Evolutionary conservation across 2,113 vertebrate genomes (phyloP).

Genomic region (Planiliza haematocheilus): DNA sequence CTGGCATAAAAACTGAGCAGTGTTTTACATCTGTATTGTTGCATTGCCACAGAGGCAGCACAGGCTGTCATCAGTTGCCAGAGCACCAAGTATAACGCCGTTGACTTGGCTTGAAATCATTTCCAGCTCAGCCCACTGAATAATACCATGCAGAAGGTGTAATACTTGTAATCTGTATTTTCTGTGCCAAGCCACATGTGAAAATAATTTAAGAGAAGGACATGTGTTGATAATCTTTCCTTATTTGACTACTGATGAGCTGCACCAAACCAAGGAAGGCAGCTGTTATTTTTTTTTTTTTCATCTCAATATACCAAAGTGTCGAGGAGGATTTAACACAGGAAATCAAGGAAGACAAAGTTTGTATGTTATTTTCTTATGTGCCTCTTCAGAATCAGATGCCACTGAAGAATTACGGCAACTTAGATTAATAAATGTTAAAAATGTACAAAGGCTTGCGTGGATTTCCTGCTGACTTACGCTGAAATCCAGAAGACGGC

Average conservation of each 20-base stretch:
- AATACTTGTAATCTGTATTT: slow-evolving; percentile 20
- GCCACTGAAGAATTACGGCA: too few species aligned
- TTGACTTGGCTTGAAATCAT: slow-evolving; percentile 32
- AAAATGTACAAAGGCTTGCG: too few species aligned
- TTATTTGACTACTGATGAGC: slow-evolving; percentile 48
- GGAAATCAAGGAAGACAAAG: not conserved
- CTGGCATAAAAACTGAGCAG: slow-evolving; percentile 4
- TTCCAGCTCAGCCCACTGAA: slow-evolving; percentile 19
- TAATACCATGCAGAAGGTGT: slow-evolving; percentile 14
- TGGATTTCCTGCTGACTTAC: too few species aligned
- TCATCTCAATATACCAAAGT: slow-evolving; percentile 19
- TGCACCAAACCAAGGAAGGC: not conserved
- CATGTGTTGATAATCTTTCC: slow-evolving; percentile 39
- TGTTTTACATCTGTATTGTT: slow-evolving; percentile 16
- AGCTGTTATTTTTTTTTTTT: slow-evolving; percentile 6
- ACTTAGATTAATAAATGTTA: too few species aligned
- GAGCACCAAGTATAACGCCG: slow-evolving; percentile 21
- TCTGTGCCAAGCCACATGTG: slow-evolving; percentile 43
- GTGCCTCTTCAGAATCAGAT: too few species aligned
- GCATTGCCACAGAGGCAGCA: not conserved
- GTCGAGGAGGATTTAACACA: slow-evolving; percentile 18
- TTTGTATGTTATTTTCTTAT: too few species aligned
- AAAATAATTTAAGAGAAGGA: slow-evolving; percentile 47
- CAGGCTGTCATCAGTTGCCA: not conserved
- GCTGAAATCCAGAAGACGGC: too few species aligned